Conservation (phyloP, 2,113 vertebrate species). For the Telmatochromis sp. region DNA sequence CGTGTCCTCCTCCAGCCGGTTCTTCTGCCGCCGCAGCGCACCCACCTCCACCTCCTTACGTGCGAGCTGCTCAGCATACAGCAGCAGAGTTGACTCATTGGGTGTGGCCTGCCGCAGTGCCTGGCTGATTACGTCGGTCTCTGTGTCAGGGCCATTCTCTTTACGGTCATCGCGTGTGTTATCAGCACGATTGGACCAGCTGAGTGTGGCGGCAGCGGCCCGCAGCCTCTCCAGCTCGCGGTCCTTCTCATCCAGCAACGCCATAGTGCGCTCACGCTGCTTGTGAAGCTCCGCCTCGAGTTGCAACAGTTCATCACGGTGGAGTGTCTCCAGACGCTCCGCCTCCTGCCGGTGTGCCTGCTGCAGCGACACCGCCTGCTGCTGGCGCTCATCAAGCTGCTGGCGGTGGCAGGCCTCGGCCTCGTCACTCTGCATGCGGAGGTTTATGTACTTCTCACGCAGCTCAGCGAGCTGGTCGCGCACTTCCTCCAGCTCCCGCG, state of each 20-base stretch:
- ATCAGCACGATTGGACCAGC: background rate
- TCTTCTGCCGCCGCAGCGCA: slow-evolving; percentile 77
- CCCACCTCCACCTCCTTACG: slow-evolving; percentile 82
- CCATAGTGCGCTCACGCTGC: slow-evolving; percentile 85
- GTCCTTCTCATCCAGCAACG: slow-evolving; percentile 87
- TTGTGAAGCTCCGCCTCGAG: slow-evolving; percentile 91
- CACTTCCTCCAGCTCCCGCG: slow-evolving; percentile 82
- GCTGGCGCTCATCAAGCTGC: slow-evolving; percentile 69
- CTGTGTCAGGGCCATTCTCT: slow-evolving; percentile 11
- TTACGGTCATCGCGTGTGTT: accelerated
- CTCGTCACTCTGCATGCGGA: slow-evolving; percentile 81
- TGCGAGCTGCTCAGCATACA: slow-evolving; percentile 89
- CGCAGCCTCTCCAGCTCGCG: slow-evolving; percentile 83
- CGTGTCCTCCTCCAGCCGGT: slow-evolving; percentile 75
- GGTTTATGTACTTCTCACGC: slow-evolving; percentile 83
- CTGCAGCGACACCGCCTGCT: slow-evolving; percentile 66
- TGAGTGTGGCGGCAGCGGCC: background rate
- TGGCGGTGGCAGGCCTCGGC: slow-evolving; percentile 63
- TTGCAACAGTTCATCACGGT: slow-evolving; percentile 73
- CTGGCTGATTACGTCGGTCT: slow-evolving; percentile 67
- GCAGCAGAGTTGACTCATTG: slow-evolving; percentile 80
- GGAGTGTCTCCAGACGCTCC: slow-evolving; percentile 70
- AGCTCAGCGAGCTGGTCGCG: slow-evolving; percentile 85
- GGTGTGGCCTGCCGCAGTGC: slow-evolving; percentile 60
- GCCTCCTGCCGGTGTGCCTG: slow-evolving; percentile 79